These are phyloP conservation scores for Autographa gamma DNA, from an alignment of 2,888 invertebrate species.

Conservation along the genomic window DNA sequence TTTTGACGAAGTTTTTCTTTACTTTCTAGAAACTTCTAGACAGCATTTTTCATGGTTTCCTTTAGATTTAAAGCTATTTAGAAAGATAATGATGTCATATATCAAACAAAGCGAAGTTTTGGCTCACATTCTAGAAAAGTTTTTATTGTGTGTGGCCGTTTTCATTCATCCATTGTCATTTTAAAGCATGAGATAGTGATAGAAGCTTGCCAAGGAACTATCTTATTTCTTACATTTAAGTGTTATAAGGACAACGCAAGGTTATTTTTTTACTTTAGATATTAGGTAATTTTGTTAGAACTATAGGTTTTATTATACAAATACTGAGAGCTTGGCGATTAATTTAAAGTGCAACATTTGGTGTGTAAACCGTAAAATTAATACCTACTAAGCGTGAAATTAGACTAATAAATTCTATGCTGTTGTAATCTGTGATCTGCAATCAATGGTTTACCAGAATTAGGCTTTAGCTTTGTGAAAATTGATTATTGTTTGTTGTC, in stretches of 20 bases:
- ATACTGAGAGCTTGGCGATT: constrained; percentile 6
- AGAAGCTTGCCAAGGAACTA: constrained; percentile 36
- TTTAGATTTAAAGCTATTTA: constrained; percentile 37
- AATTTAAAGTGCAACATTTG: constrained; percentile 12
- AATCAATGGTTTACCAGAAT: background rate
- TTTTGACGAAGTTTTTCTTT: background rate
- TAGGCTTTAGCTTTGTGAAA: background rate
- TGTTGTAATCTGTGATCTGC: constrained; percentile 17
- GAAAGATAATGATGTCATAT: constrained; percentile 63
- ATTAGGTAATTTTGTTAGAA: background rate
- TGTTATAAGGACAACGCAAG: background rate
- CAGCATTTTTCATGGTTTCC: background rate
- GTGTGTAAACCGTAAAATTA: background rate
- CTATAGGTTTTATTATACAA: constrained; percentile 9
- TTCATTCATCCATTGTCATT: constrained; percentile 43
- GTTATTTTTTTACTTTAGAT: background rate
- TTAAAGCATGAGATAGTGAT: constrained; percentile 30
- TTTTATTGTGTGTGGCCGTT: constrained; percentile 55
- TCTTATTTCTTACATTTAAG: constrained; percentile 6
- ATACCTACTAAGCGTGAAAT: constrained; percentile 23
- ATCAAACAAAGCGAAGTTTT: constrained; percentile 61
- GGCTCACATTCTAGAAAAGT: constrained; percentile 62
- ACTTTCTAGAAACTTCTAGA: background rate
- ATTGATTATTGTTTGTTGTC: too few species aligned
- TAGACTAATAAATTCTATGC: constrained; percentile 31